Evolutionary conservation across 2,797 vertebrate species (phyloP).

Genomic region (Xiphorhynchus erythropygius): DNA sequence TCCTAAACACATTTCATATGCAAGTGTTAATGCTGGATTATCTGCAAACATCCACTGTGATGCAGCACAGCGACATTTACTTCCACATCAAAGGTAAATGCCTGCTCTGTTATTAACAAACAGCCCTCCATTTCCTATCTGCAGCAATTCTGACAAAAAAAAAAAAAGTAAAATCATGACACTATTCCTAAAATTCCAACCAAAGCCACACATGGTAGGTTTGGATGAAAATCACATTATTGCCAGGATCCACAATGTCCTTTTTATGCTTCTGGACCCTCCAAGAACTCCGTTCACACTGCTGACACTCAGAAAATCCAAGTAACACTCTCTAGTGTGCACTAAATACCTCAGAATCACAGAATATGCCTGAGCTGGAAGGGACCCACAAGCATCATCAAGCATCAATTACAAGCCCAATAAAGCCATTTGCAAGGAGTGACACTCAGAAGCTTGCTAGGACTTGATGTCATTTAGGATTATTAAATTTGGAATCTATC

Average conservation of each 20-base stretch:
- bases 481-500: slow-evolving; percentile 30
- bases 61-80: neutral
- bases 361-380: neutral
- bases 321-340: neutral
- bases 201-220: neutral
- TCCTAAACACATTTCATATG: neutral
- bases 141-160: neutral
- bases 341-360: neutral
- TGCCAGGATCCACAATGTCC: neutral
- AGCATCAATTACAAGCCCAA: neutral
- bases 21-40: neutral
- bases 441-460: neutral
- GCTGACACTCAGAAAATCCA: neutral
- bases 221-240: neutral
- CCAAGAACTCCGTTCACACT: neutral
- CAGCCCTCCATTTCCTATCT: neutral
- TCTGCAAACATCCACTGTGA: neutral
- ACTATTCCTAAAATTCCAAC: neutral
- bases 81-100: neutral
- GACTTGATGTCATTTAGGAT: neutral
- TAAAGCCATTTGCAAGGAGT: neutral
- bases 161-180: neutral
- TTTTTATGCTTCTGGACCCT: neutral
- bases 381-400: neutral
- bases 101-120: neutral